Base-by-base conservation (phyloP, 2,113 vertebrate species). In the Stigmatopora argus region DNA sequence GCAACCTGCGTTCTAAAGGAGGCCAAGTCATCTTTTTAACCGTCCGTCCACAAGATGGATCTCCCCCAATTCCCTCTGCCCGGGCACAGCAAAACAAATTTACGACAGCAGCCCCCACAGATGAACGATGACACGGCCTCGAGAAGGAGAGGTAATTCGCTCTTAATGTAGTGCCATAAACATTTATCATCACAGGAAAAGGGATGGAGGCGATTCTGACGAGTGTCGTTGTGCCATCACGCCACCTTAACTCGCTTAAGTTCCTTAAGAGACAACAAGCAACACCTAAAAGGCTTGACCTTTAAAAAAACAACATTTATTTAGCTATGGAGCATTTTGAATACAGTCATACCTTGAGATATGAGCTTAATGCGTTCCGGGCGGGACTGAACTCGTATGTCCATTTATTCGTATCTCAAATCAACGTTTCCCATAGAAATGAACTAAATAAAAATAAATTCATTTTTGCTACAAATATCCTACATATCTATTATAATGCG, bases 11-110 rank as follows among this genome's bases (percentile, higher is more conserved):
- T 85, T 81, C 80, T 65, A 73, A 78, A 85, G 75, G 81, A 87
- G 84, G 83, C 87, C 88, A 87, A 87, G 86, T 87, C 86, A 85
- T 88, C 85, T 85, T 86, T 87, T 88, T 83, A 87, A 87, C 78
- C 77, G 77, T 75, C 82, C 57, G 73, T 83, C 85, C 67, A 15
- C 62, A 79, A 86, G 87, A 90, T 89, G 73, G 82, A 90, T 90
- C 69, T 70, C 53, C 72, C 65, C 65, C 80, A 77, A 83, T 86
- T 78, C 85, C 71, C 74, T 71, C 79, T 77, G 75, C 74, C 73
- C 59, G 85, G 82, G 81, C 79, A 82, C 78, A 71, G 77, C 64
- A 52, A 34, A 69, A 70, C 76, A 85, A 85, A 89, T 90, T 88
- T 88, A 90, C 75, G 77, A 71, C 71, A 23, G 71, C 74, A 64